Percentiles rank a stretch among this genome's conserved stretches.
These are phyloP conservation scores for Lycaena phlaeas DNA, from an alignment of 2,888 invertebrate species.

Conservation along the genomic window DNA sequence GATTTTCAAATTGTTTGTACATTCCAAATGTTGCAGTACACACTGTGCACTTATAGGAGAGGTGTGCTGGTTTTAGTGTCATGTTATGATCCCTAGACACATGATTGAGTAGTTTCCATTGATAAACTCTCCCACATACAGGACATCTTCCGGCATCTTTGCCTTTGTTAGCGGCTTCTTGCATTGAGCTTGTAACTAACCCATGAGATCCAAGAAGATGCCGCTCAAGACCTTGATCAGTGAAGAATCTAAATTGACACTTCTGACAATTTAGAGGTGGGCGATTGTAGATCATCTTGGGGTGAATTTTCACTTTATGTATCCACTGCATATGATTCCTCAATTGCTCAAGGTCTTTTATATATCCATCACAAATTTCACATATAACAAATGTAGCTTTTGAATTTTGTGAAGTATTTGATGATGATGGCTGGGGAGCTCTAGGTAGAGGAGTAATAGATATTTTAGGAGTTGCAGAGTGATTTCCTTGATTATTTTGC, in stretches of 20 bases:
- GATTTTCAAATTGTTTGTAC: conserved; percentile 96
- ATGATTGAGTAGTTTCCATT: conserved; percentile 91
- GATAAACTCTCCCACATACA: conserved; percentile 89
- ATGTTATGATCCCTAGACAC: conserved; percentile 94
- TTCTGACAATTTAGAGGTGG: conserved; percentile 97
- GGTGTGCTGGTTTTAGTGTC: conserved; percentile 93
- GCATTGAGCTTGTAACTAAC: conserved; percentile 95
- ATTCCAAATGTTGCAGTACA: conserved; percentile 96
- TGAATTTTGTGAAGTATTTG: conserved; percentile 47
- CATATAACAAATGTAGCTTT: conserved; percentile 94
- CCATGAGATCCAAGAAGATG: conserved; percentile 96
- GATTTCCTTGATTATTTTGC: conserved; percentile 46
- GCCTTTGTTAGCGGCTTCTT: conserved; percentile 95
- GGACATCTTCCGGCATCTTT: conserved; percentile 96
- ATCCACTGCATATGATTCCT: conserved; percentile 98
- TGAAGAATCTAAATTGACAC: conserved; percentile 96
- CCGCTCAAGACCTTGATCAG: conserved; percentile 95
- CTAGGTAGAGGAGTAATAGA: conserved; percentile 92
- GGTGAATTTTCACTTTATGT: conserved; percentile 97
- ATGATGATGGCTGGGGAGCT: conserved; percentile 66
- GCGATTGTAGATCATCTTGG: conserved; percentile 95
- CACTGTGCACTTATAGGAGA: conserved; percentile 95
- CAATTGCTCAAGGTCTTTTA: conserved; percentile 94
- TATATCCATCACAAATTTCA: conserved; percentile 97
- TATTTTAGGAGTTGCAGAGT: conserved; percentile 87